Conservation (phyloP, 2,113 vertebrate genomes). For the Tor tambroides region DNA sequence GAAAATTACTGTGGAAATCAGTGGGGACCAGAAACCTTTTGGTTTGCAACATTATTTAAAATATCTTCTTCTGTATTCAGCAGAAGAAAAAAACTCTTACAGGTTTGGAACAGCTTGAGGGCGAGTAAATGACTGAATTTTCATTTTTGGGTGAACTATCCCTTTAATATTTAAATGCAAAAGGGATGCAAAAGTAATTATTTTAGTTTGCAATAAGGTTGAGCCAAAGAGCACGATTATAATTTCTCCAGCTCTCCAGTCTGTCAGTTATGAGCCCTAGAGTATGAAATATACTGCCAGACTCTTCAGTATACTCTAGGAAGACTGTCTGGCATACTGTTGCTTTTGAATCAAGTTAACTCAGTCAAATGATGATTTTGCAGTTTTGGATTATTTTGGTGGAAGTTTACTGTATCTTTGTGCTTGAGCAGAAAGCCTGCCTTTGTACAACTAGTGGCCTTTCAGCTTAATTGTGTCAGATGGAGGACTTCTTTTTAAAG, state of each 20-base stretch:
- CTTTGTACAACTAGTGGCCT: not conserved
- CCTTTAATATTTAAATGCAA: not conserved
- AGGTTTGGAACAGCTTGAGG: too few species aligned
- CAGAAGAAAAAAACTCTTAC: too few species aligned
- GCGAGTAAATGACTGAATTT: too few species aligned
- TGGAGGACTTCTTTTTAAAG: constrained; percentile 79
- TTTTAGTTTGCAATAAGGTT: not conserved
- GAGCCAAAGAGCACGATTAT: not conserved
- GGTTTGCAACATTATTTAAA: too few species aligned
- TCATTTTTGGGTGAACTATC: too few species aligned
- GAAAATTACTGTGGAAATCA: too few species aligned
- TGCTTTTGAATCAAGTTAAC: not conserved
- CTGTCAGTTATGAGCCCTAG: not conserved
- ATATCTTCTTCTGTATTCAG: too few species aligned
- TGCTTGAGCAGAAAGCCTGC: not conserved
- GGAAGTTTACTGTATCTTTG: not conserved
- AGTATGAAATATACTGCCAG: not conserved
- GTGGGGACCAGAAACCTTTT: too few species aligned
- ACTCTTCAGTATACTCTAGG: not conserved
- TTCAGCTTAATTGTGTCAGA: constrained; percentile 73
- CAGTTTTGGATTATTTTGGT: not conserved
- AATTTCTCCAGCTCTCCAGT: not conserved
- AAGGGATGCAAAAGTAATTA: not conserved
- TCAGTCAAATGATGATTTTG: not conserved
- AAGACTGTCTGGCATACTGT: not conserved